Evolutionary conservation across 2,888 invertebrate genomes (phyloP).

Genomic region (Dasypolia templi): DNA sequence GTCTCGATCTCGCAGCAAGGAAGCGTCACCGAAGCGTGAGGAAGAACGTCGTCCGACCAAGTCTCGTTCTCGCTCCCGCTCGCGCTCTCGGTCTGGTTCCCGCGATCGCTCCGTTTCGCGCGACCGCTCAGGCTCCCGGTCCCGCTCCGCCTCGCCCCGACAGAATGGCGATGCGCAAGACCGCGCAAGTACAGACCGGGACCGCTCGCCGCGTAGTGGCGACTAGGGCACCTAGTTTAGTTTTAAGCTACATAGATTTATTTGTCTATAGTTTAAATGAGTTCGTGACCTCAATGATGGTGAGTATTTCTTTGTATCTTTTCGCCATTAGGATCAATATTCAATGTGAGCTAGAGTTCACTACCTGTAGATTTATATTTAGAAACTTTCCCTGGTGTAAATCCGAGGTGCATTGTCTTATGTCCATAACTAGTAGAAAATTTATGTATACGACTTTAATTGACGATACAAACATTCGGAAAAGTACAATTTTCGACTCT

Average conservation of each 20-base stretch:
- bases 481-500: slow-evolving; percentile 58
- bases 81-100: slow-evolving; percentile 78
- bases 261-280: slow-evolving; percentile 65
- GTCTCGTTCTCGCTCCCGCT: slow-evolving; percentile 81
- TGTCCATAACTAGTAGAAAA: slow-evolving; percentile 19
- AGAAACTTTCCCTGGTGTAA: slow-evolving; percentile 4
- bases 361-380: slow-evolving; percentile 10
- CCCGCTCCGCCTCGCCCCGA: slow-evolving; percentile 81
- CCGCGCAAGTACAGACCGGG: slow-evolving; percentile 81
- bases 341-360: slow-evolving; percentile 32
- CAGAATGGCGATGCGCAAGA: slow-evolving; percentile 83
- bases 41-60: slow-evolving; percentile 84
- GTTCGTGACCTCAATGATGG: slow-evolving; percentile 72
- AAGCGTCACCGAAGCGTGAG: slow-evolving; percentile 85
- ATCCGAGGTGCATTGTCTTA: slow-evolving; percentile 7
- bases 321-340: slow-evolving; percentile 37
- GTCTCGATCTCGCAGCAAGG: slow-evolving; percentile 93
- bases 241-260: slow-evolving; percentile 64
- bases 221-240: slow-evolving; percentile 72
- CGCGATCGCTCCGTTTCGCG: slow-evolving; percentile 77
- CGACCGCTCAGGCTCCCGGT: slow-evolving; percentile 78
- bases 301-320: slow-evolving; percentile 41
- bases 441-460: slow-evolving; percentile 38
- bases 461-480: slow-evolving; percentile 30
- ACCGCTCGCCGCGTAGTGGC: slow-evolving; percentile 87